Evolutionary conservation across 1,140 invertebrate species (phyloP).

Genomic region (Luehdorfia chinensis): DNA sequence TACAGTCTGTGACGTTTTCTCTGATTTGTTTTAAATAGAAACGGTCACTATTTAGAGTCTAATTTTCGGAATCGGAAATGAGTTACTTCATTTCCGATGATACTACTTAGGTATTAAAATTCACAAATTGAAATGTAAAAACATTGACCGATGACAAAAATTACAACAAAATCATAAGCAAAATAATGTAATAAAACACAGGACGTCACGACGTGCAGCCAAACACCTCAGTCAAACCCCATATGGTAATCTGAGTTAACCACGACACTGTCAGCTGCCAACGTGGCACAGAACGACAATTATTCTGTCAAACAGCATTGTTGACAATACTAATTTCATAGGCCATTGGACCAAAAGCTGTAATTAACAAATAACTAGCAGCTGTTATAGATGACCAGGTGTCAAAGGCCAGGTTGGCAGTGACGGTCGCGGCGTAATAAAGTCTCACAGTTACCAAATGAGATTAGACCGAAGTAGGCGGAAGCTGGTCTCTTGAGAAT

Average conservation of each 20-base stretch:
- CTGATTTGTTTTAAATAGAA: too few species aligned
- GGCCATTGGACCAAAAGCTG: too few species aligned
- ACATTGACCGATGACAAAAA: slow-evolving; percentile 21
- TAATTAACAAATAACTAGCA: neutral
- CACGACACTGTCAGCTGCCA: slow-evolving; percentile 81
- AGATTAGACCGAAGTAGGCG: slow-evolving; percentile 83
- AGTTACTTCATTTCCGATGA: too few species aligned
- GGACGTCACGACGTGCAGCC: slow-evolving; percentile 67
- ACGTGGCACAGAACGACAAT: slow-evolving; percentile 79
- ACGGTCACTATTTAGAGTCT: too few species aligned
- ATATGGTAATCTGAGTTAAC: slow-evolving; percentile 80
- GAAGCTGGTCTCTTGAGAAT: slow-evolving; percentile 44
- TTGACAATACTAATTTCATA: too few species aligned
- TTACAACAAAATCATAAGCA: slow-evolving; percentile 42
- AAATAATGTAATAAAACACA: slow-evolving; percentile 49
- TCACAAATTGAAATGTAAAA: slow-evolving; percentile 28
- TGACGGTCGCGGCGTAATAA: slow-evolving; percentile 50
- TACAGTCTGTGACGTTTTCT: too few species aligned
- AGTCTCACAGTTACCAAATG: slow-evolving; percentile 94
- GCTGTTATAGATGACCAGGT: neutral
- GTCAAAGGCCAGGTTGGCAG: neutral
- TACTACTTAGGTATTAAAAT: too few species aligned
- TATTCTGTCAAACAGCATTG: neutral
- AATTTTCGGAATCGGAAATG: too few species aligned
- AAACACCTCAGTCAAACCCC: slow-evolving; percentile 80